phyloP scores from a whole-genome alignment of 2,888 invertebrate genomes.

The Cerastis rubricosa region DNA sequence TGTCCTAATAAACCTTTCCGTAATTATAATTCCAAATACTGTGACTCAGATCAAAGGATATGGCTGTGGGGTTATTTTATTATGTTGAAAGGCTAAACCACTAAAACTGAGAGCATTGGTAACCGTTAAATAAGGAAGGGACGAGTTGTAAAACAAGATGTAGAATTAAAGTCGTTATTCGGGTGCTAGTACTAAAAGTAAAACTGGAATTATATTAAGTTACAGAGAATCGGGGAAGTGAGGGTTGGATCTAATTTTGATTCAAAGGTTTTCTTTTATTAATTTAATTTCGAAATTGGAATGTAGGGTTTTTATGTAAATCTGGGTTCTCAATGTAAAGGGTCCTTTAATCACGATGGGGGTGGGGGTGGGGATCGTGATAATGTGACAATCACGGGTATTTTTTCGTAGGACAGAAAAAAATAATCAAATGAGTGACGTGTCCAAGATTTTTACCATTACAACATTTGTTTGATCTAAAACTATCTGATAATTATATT shows the following conservation, averaged over 20 bases:
- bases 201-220: slow-evolving; percentile 40
- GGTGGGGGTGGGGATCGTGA: too few species aligned
- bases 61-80: slow-evolving; percentile 34
- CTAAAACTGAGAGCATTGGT: slow-evolving; percentile 35
- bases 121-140: slow-evolving; percentile 30
- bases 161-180: slow-evolving; percentile 11
- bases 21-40: slow-evolving; percentile 45
- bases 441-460: too few species aligned
- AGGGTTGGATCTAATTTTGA: slow-evolving; percentile 15
- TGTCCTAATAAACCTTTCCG: slow-evolving; percentile 9
- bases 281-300: slow-evolving; percentile 6
- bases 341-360: too few species aligned
- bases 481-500: too few species aligned
- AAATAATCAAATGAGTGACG: too few species aligned
- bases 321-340: background rate
- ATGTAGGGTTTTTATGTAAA: background rate
- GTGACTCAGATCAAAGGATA: slow-evolving; percentile 40
- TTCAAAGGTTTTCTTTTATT: slow-evolving; percentile 36
- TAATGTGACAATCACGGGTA: too few species aligned
- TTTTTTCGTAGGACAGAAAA: too few species aligned
- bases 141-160: slow-evolving; percentile 28
- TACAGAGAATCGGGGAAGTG: background rate
- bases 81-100: slow-evolving; percentile 41
- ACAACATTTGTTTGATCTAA: too few species aligned
- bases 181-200: slow-evolving; percentile 9